Base-by-base conservation (phyloP, 1,140 invertebrate genomes). In the Pseudachorutes palmiensis region DNA sequence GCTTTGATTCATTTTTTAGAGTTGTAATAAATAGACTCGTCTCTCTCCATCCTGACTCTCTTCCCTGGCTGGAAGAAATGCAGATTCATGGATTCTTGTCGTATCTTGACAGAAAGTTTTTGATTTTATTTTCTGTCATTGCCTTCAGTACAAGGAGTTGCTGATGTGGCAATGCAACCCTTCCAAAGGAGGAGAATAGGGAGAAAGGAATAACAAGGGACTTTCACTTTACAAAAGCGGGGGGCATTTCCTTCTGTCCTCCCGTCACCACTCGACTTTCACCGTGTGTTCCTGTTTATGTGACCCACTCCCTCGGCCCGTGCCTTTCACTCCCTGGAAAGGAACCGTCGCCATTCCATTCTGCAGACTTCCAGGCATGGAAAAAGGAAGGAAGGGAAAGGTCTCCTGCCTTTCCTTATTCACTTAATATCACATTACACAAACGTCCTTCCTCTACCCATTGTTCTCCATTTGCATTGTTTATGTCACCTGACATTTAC, bases 1-100 rank as follows among this genome's bases (percentile, higher is more conserved):
- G n/a, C n/a, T n/a, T n/a, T n/a, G n/a, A n/a, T n/a, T 55, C 51
- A 55, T 55, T 55, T 55, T 55, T 55, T 24, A 55, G 51, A 55
- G 12, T 55, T 55, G 51, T 26, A 55, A 55, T 55, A 55, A 55
- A 55, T 55, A 55, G 5, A 55, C 24, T n/a, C n/a, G n/a, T n/a
- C n/a, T n/a, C n/a, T n/a, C n/a, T n/a, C n/a, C n/a, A n/a, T n/a
- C n/a, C n/a, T n/a, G n/a, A n/a, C n/a, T n/a, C n/a, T n/a, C n/a
- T n/a, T n/a, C n/a, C n/a, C 9, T 55, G 24, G 24, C 24, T 55
- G 12, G 24, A 55, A 24, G 24, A 55, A 55, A 55, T 55, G 51
- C 51, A 55, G 51, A 55, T 55, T 14, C 51, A 55, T 55, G 51
- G 5, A 55, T 41, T 41, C 19, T 19, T 19, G 36, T 41, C n/a